phyloP scores from a whole-genome alignment of 2,113 vertebrate genomes.

The Phodopus roborovskii region DNA sequence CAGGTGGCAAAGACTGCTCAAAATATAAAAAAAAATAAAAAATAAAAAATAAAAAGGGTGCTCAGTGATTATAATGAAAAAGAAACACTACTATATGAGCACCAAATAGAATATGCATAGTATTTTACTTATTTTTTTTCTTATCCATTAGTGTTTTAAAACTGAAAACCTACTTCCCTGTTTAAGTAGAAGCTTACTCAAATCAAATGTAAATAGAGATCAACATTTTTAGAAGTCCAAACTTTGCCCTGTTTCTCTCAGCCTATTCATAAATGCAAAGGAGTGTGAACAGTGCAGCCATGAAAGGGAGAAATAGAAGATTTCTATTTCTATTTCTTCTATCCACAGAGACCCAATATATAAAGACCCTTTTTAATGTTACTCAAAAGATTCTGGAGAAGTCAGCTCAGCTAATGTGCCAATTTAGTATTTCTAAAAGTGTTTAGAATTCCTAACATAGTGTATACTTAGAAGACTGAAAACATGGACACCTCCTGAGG shows the following conservation, averaged over 20 bases:
- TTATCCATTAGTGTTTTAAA: conserved; percentile 75
- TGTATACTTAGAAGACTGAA: background rate
- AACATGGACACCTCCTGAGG: background rate
- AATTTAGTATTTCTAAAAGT: conserved; percentile 39
- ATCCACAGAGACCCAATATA: conserved; percentile 16
- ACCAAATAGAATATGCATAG: conserved; percentile 65
- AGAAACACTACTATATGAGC: conserved; percentile 54
- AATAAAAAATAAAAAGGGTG: background rate
- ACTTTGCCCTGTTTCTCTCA: conserved; percentile 56
- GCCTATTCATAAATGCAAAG: conserved; percentile 73
- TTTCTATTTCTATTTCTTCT: no score
- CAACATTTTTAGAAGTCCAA: conserved; percentile 57
- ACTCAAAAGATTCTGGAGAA: conserved; percentile 57
- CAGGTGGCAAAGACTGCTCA: conserved; percentile 53
- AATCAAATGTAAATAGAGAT: conserved; percentile 74
- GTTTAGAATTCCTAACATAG: background rate
- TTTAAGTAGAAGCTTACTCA: conserved; percentile 76
- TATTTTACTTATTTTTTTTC: conserved; percentile 72
- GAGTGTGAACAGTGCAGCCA: background rate
- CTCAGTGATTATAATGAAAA: conserved; percentile 59
- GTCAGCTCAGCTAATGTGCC: background rate
- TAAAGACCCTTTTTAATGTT: conserved; percentile 17
- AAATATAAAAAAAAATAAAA: background rate
- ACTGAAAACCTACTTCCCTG: conserved; percentile 57
- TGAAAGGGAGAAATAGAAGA: conserved; percentile 31